phyloP scores from a whole-genome alignment of 2,113 vertebrate species.

The Channa argus region DNA sequence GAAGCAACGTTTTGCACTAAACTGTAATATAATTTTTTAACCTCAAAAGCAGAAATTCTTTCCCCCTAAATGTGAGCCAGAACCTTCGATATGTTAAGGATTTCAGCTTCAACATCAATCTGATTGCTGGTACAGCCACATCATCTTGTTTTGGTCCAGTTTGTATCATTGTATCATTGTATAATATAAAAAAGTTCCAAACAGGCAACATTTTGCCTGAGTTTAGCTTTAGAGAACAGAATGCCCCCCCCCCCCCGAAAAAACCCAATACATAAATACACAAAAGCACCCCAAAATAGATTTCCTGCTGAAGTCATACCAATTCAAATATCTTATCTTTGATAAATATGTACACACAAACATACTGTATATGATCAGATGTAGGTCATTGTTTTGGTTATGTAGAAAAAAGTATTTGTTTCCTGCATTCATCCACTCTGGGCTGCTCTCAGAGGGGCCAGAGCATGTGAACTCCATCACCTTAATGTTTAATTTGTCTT shows the following conservation, averaged over 20 bases:
- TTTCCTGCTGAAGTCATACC: conserved; percentile 37
- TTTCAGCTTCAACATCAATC: background rate
- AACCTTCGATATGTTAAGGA: background rate
- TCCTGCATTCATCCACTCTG: conserved; percentile 11
- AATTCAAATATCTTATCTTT: conserved; percentile 32
- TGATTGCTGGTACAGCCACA: no score
- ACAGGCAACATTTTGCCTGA: background rate
- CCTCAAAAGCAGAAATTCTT: background rate
- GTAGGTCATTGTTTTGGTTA: conserved; percentile 54
- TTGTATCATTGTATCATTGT: background rate
- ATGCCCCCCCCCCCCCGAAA: conserved; percentile 13
- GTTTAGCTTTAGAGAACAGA: conserved; percentile 28
- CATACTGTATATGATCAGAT: conserved; percentile 50
- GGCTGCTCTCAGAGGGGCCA: conserved; percentile 4
- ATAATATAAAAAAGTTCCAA: conserved; percentile 20
- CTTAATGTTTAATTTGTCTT: conserved; percentile 3
- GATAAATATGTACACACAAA: conserved; percentile 70
- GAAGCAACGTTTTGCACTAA: no score
- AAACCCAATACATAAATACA: conserved; percentile 25
- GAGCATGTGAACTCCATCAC: conserved; percentile 15
- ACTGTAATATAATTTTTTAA: background rate
- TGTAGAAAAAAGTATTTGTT: conserved; percentile 52
- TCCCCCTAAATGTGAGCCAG: background rate
- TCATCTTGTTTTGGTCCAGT: background rate
- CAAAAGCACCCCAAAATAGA: conserved; percentile 16